phyloP scores from a whole-genome alignment of 1,140 invertebrate species.

The Drosophila equinoxialis region DNA sequence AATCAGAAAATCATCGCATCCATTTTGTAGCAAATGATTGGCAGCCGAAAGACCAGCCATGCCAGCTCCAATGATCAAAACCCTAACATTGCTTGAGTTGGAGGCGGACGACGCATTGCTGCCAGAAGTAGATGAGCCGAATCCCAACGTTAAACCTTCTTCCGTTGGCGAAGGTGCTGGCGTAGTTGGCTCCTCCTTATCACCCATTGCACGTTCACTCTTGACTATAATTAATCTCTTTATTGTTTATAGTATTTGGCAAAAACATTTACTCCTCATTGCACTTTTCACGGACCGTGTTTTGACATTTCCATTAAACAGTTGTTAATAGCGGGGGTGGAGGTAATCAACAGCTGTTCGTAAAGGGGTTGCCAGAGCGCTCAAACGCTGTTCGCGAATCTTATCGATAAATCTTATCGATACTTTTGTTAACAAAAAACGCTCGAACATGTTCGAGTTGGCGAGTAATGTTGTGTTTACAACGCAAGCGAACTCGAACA shows the following conservation, averaged over 20 bases:
- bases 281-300: slow-evolving; percentile 46
- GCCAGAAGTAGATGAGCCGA: slow-evolving; percentile 29
- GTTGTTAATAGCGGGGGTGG: slow-evolving; percentile 11
- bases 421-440: too few species aligned
- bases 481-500: too few species aligned
- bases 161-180: slow-evolving; percentile 77
- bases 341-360: slow-evolving; percentile 16
- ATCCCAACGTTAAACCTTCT: slow-evolving; percentile 42
- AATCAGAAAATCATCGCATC: slow-evolving; percentile 90
- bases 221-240: slow-evolving; percentile 3
- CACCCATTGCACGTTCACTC: slow-evolving; percentile 41
- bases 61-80: slow-evolving; percentile 93
- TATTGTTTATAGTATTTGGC: neutral
- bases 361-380: neutral
- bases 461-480: too few species aligned
- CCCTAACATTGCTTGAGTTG: slow-evolving; percentile 84
- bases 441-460: too few species aligned
- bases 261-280: slow-evolving; percentile 33
- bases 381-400: too few species aligned
- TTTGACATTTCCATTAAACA: slow-evolving; percentile 52
- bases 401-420: too few species aligned
- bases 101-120: slow-evolving; percentile 1
- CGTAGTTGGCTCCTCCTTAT: slow-evolving; percentile 66
- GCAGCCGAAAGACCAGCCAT: slow-evolving; percentile 94
- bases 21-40: slow-evolving; percentile 92